Conservation (phyloP, 2,888 invertebrate species). For the Drosophila parthenogenetica region DNA sequence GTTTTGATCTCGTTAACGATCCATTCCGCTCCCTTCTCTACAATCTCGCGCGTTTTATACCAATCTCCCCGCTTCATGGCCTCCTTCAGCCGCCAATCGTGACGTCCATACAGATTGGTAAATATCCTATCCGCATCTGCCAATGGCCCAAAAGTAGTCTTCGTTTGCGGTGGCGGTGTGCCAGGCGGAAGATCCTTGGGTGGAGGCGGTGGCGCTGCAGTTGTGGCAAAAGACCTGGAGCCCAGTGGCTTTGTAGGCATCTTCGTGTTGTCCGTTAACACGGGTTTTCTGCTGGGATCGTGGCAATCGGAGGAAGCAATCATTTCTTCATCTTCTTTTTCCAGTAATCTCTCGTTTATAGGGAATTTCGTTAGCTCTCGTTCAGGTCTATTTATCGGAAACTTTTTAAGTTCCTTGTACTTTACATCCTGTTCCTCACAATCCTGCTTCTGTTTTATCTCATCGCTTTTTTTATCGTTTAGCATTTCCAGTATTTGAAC, state of each 20-base stretch:
- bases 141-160: slow-evolving; percentile 87
- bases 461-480: background rate
- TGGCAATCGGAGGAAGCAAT: background rate
- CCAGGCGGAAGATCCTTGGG: slow-evolving; percentile 83
- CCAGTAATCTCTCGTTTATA: slow-evolving; percentile 18
- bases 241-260: background rate
- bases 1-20: slow-evolving; percentile 97
- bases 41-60: slow-evolving; percentile 98
- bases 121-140: slow-evolving; percentile 97
- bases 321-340: slow-evolving; percentile 41
- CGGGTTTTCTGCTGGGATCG: background rate
- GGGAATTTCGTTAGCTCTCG: slow-evolving; percentile 31
- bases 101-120: slow-evolving; percentile 98
- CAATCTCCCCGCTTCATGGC: slow-evolving; percentile 96
- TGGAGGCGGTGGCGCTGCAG: slow-evolving; percentile 29
- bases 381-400: slow-evolving; percentile 12
- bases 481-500: background rate
- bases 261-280: background rate
- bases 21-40: slow-evolving; percentile 97
- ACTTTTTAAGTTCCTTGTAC: slow-evolving; percentile 7
- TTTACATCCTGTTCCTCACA: background rate
- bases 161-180: slow-evolving; percentile 86
- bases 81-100: slow-evolving; percentile 97
- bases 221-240: slow-evolving; percentile 2
- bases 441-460: background rate